Evolutionary conservation across 2,113 vertebrate species (phyloP).

Genomic region (Myotis lucifugus): DNA sequence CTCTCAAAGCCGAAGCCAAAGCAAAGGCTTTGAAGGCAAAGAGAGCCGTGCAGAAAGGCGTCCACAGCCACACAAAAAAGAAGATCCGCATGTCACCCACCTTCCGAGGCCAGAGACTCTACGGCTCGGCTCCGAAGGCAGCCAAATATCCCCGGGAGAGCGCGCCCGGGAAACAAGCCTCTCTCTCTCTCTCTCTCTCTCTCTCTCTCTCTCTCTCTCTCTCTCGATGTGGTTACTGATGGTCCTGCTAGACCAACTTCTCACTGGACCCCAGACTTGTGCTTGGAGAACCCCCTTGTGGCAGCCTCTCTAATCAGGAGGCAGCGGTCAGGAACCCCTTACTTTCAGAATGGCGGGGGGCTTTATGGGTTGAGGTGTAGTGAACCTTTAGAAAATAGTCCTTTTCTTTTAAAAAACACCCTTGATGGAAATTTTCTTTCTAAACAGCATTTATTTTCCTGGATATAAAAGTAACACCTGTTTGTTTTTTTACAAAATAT

Average conservation of each 20-base stretch:
- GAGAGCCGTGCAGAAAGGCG: too few relatives aligned
- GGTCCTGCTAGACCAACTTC: background rate
- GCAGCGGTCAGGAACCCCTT: background rate
- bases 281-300: background rate
- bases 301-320: background rate
- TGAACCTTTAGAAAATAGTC: background rate
- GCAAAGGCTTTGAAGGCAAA: too few relatives aligned
- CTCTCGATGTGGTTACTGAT: background rate
- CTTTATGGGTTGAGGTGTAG: background rate
- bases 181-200: too few relatives aligned
- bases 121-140: too few relatives aligned
- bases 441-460: background rate
- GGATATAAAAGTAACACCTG: background rate
- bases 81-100: too few relatives aligned
- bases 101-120: too few relatives aligned
- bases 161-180: too few relatives aligned
- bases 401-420: background rate
- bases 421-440: background rate
- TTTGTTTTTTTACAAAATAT: conserved; percentile 24
- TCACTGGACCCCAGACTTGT: background rate
- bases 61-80: too few relatives aligned
- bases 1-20: too few relatives aligned
- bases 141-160: too few relatives aligned
- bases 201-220: too few relatives aligned
- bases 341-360: background rate